Conservation (phyloP, 2,797 vertebrate species). For the Anabas testudineus region DNA sequence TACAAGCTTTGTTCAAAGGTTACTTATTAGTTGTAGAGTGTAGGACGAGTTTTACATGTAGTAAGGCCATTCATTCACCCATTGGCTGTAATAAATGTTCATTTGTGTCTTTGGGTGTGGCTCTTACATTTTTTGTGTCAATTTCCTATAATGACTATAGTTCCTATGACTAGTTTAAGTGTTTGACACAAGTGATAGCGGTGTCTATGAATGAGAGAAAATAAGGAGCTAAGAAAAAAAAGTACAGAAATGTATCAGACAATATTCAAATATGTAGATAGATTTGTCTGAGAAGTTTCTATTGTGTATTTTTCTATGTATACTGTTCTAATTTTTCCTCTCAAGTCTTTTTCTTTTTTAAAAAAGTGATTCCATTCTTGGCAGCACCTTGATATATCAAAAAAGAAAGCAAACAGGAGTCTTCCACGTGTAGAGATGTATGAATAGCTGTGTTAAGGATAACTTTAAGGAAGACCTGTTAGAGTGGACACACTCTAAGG, state of each 20-base stretch:
- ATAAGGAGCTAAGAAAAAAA: constrained; percentile 8
- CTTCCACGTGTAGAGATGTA: constrained; percentile 42
- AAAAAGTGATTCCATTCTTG: neutral
- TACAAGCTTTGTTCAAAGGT: constrained; percentile 20
- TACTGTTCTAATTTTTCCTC: neutral
- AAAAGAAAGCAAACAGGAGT: constrained; percentile 13
- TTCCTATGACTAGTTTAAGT: constrained; percentile 46
- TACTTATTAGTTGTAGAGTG: neutral
- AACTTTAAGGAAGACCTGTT: constrained; percentile 65
- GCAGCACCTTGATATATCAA: constrained; percentile 10
- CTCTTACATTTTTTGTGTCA: constrained; percentile 66
- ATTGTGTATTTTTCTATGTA: neutral
- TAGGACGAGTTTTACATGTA: constrained; percentile 63
- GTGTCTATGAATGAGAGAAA: constrained; percentile 34
- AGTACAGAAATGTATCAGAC: neutral
- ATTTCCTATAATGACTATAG: constrained; percentile 57
- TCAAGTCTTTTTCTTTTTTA: constrained; percentile 16
- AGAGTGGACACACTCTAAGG: constrained; percentile 52
- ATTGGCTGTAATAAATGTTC: constrained; percentile 66
- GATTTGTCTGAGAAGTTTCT: neutral
- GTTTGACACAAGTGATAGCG: constrained; percentile 57
- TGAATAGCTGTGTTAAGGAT: constrained; percentile 48
- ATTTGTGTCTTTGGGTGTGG: constrained; percentile 79
- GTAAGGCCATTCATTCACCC: constrained; percentile 61
- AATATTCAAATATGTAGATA: constrained; percentile 9